Percentiles rank a stretch among this genome's conserved stretches.
Evolutionary conservation across 2,797 vertebrate species (phyloP).

Genomic region (Siniperca undulata): DNA sequence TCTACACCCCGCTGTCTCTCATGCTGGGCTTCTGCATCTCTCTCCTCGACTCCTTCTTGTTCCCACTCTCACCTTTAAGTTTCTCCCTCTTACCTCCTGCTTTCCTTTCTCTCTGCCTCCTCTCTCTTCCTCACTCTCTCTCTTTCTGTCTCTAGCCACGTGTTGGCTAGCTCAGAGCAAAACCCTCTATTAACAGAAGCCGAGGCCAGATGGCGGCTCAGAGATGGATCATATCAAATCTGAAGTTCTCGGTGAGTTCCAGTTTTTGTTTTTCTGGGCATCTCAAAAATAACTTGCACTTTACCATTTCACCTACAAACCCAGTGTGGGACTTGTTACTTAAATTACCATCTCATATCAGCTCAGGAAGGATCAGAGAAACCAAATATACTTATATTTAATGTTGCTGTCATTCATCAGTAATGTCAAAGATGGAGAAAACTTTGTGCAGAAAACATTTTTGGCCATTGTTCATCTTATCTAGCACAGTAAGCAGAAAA

Average conservation of each 20-base stretch:
- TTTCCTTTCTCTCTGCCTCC: constrained; percentile 3
- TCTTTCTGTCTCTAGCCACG: constrained; percentile 43
- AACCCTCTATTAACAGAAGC: constrained; percentile 70
- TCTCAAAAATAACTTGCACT: constrained; percentile 61
- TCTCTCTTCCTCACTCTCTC: background rate
- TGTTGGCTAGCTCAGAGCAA: constrained; percentile 65
- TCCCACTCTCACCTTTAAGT: constrained; percentile 48
- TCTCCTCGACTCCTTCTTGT: constrained; percentile 11
- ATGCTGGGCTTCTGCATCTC: constrained; percentile 26
- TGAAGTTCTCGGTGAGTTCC: constrained; percentile 56
- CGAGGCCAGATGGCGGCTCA: constrained; percentile 76
- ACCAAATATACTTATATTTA: constrained; percentile 4
- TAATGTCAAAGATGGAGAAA: constrained; percentile 19
- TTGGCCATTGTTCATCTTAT: constrained; percentile 11
- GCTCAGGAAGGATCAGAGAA: constrained; percentile 15
- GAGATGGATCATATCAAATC: constrained; percentile 76
- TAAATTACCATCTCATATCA: constrained; percentile 23
- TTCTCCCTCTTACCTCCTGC: constrained; percentile 42
- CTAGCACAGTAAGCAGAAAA: constrained; percentile 15
- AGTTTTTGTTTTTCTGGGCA: constrained; percentile 18
- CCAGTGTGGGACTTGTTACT: constrained; percentile 35
- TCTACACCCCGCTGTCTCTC: constrained; percentile 13
- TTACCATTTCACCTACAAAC: constrained; percentile 59
- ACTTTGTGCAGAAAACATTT: constrained; percentile 27
- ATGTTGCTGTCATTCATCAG: background rate